Percentiles rank a stretch among this genome's conserved stretches.
phyloP scores from a whole-genome alignment of 2,113 vertebrate genomes.

The Colaptes auratus region DNA sequence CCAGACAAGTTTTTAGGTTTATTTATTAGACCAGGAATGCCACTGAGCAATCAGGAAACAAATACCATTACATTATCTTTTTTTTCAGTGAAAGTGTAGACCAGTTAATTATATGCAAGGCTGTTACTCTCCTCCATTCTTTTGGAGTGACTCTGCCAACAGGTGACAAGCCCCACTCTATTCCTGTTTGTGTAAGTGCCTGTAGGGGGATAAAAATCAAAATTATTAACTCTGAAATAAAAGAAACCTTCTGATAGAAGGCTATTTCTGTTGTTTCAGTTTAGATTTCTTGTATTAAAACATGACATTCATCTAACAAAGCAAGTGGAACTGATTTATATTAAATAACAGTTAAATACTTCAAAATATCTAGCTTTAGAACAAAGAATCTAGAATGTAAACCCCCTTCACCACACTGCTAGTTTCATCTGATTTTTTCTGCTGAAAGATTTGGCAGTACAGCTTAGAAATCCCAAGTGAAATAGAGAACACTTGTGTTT shows the following conservation, averaged over 20 bases:
- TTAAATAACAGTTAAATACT: background rate
- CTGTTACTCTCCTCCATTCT: conserved; percentile 77
- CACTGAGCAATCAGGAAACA: conserved; percentile 21
- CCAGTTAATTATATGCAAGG: background rate
- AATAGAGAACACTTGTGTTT: background rate
- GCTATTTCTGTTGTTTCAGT: background rate
- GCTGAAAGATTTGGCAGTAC: background rate
- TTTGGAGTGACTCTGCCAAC: conserved; percentile 87
- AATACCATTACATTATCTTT: background rate
- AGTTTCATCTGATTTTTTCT: background rate
- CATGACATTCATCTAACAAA: background rate
- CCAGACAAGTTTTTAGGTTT: conserved; percentile 31
- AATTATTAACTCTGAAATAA: background rate
- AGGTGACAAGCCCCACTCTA: conserved; percentile 91
- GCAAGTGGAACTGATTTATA: background rate
- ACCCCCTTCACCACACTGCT: background rate
- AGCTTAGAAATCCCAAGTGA: background rate
- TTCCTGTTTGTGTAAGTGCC: conserved; percentile 83
- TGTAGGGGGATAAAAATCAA: conserved; percentile 64
- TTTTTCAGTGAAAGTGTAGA: conserved; percentile 14
- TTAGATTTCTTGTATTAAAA: background rate
- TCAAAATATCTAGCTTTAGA: background rate
- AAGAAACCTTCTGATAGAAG: background rate
- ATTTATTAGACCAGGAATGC: conserved; percentile 77
- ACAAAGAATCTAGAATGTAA: background rate